Evolutionary conservation across 1,140 invertebrate species (phyloP), one percentile per base, ranked within the genome.

Genomic region (Physella acuta): DNA sequence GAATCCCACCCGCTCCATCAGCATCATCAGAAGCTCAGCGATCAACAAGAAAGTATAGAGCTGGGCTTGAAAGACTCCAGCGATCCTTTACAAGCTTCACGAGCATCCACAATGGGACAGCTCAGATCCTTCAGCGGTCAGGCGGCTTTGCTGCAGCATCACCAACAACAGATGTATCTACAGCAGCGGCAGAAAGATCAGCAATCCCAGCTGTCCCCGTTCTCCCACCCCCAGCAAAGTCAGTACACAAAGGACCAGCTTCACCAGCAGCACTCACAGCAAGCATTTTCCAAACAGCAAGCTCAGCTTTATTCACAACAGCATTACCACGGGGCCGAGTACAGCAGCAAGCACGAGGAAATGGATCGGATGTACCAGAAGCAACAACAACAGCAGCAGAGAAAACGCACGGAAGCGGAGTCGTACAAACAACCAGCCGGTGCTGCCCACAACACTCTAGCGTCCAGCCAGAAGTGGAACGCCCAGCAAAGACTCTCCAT

Each of bases 11-110:
- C 49, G 28, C 20, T 64, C n/a, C 64, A 66, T 8, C 64, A 66
- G 8, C 64, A 56, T 3, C 64, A 36, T 39, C 51, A 36, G 26
- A 66, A 66, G 53, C 3, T 52, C n/a, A 37, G 17, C 34, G 53
- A 26, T 31, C 51, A 56, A 20, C 66, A 68, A 20, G 66, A 68
- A 20, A 68, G 39, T n/a, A 68, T 68, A 49, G 66, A 68, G 24
- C 56, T 68, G 30, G 66, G 55, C 3, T 59, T 68, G 26, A 68
- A 68, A 26, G 66, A 68, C 55, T 68, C 66, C 2, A 68, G 55
- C 30, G 66, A 68, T 31, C 56, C 55, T 31, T 56, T 68, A 3
- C 66, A 68, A 28, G 66, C 66, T 2, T 68, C 66, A 16, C 30
- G 66, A 31, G 17, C 34, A 44, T n/a, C 28, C 17, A 20, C n/a